Evolutionary conservation across 2,888 invertebrate genomes (phyloP).

Genomic region (Mythimna loreyi): DNA sequence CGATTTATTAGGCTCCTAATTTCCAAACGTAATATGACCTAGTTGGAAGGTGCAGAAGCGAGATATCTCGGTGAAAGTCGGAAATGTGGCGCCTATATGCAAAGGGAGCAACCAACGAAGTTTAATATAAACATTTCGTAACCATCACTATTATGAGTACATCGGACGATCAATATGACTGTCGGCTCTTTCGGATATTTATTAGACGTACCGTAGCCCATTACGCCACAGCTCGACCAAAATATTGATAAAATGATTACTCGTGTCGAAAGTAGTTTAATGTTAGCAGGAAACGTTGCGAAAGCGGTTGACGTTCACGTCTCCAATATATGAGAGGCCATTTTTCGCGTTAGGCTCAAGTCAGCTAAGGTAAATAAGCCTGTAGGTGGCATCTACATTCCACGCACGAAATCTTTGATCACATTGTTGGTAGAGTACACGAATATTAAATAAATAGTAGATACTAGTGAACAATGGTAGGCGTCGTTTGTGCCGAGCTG

Average conservation of each 20-base stretch:
- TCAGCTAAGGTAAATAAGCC: constrained; percentile 52
- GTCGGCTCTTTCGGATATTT: constrained; percentile 70
- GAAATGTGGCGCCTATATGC: constrained; percentile 76
- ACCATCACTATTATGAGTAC: constrained; percentile 76
- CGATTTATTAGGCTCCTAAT: constrained; percentile 67
- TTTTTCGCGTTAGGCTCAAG: constrained; percentile 23
- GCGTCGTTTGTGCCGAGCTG: constrained; percentile 60
- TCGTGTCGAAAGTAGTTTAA: constrained; percentile 73
- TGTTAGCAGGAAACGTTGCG: constrained; percentile 65
- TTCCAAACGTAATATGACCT: constrained; percentile 75
- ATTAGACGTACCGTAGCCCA: constrained; percentile 74
- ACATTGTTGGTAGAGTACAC: constrained; percentile 63
- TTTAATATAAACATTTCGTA: constrained; percentile 83
- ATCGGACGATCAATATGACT: constrained; percentile 76
- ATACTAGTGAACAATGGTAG: constrained; percentile 66
- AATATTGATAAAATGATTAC: constrained; percentile 73
- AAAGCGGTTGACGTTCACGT: constrained; percentile 41
- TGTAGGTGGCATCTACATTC: constrained; percentile 67
- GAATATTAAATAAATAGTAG: constrained; percentile 68
- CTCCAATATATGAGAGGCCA: constrained; percentile 20
- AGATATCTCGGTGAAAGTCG: constrained; percentile 84
- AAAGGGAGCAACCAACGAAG: constrained; percentile 74
- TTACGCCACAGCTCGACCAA: constrained; percentile 76
- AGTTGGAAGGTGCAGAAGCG: constrained; percentile 71
- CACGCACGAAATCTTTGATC: constrained; percentile 66